phyloP scores from a whole-genome alignment of 2,888 invertebrate species.

The Patella ulyssiponensis region DNA sequence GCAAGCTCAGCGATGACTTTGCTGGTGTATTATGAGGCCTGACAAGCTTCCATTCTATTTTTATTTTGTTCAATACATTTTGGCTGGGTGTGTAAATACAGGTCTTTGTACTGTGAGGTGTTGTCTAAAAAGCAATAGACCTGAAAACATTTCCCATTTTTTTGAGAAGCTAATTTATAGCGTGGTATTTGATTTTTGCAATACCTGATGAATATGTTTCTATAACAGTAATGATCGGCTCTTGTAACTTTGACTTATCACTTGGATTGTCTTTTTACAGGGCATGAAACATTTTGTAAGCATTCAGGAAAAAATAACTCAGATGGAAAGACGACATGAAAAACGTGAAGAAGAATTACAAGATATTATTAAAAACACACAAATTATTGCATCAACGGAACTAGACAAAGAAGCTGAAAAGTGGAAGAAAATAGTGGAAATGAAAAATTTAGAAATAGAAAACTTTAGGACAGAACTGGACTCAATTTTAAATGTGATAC shows the following conservation, averaged over 20 bases:
- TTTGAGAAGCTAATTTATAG: background rate
- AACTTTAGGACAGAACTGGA: slow-evolving; percentile 69
- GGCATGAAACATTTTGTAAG: slow-evolving; percentile 70
- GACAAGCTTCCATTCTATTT: too few relatives aligned
- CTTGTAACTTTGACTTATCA: background rate
- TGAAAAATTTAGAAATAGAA: slow-evolving; percentile 68
- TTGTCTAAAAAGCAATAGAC: too few relatives aligned
- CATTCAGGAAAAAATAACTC: slow-evolving; percentile 64
- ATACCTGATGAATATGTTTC: background rate
- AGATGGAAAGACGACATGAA: slow-evolving; percentile 63
- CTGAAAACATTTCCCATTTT: too few relatives aligned
- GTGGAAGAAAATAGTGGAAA: slow-evolving; percentile 66
- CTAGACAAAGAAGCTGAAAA: slow-evolving; percentile 59
- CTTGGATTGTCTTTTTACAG: slow-evolving; percentile 43
- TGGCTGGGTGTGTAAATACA: too few relatives aligned
- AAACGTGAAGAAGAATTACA: slow-evolving; percentile 66
- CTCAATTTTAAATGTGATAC: slow-evolving; percentile 67
- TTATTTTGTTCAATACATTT: too few relatives aligned
- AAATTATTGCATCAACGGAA: slow-evolving; percentile 52
- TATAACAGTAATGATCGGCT: background rate
- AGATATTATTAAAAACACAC: slow-evolving; percentile 57
- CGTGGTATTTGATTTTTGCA: background rate
- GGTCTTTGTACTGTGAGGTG: too few relatives aligned
- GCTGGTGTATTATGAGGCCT: too few relatives aligned
- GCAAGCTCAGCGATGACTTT: too few relatives aligned